Percentiles rank a stretch among this genome's conserved stretches.
phyloP scores from a whole-genome alignment of 1,140 invertebrate genomes.

The Coboldia fuscipes region DNA sequence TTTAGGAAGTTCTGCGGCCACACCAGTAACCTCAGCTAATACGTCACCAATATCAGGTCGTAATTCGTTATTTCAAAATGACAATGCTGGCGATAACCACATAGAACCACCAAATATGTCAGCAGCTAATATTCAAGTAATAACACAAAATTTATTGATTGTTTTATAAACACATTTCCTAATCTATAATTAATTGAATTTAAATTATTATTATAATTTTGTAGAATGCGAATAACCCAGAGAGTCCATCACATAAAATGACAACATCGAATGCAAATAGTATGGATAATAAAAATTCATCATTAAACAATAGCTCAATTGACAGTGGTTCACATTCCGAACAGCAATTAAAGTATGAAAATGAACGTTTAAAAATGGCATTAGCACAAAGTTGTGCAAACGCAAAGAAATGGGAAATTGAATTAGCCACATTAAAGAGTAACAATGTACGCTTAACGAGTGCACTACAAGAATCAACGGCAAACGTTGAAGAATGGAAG shows the following conservation, averaged over 20 bases:
- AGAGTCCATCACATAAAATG: constrained; percentile 20
- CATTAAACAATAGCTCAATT: constrained; percentile 15
- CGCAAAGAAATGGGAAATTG: constrained; percentile 96
- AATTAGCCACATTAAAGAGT: constrained; percentile 85
- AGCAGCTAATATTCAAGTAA: constrained; percentile 1
- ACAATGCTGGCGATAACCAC: constrained; percentile 17
- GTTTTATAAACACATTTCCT: neutral
- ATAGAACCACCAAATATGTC: constrained; percentile 25
- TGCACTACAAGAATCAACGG: constrained; percentile 89
- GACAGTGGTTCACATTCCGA: constrained; percentile 32
- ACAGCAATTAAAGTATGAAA: constrained; percentile 90
- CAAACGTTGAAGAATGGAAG: constrained; percentile 98
- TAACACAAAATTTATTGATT: neutral
- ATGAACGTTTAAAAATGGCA: constrained; percentile 85
- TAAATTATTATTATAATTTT: constrained; percentile 12
- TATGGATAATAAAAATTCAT: constrained; percentile 10
- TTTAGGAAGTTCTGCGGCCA: constrained; percentile 42
- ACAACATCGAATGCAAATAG: constrained; percentile 2
- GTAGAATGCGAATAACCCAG: constrained; percentile 21
- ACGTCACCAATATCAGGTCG: constrained; percentile 58
- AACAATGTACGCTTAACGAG: constrained; percentile 88
- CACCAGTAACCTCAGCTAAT: constrained; percentile 63
- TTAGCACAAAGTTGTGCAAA: constrained; percentile 90
- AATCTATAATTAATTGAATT: neutral
- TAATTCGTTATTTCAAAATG: constrained; percentile 25